phyloP scores from a whole-genome alignment of 2,797 vertebrate genomes.

The Malacoraja senta region DNA sequence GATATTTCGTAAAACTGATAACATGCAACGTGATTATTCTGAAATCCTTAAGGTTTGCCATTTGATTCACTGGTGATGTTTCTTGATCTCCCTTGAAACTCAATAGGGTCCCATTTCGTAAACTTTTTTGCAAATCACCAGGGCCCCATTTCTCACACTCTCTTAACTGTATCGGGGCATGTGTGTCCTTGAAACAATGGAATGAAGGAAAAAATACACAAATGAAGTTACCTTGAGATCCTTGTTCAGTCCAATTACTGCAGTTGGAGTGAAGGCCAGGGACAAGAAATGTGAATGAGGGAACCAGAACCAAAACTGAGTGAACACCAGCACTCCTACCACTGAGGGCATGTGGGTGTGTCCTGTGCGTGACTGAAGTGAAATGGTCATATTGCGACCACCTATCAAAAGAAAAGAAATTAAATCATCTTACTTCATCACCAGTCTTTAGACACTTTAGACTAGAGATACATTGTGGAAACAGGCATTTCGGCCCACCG shows the following conservation, averaged over 20 bases:
- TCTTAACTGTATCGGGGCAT: too few relatives aligned
- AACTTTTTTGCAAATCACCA: too few relatives aligned
- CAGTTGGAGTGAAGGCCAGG: conserved; percentile 88
- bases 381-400: conserved; percentile 93
- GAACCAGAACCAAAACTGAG: conserved; percentile 99
- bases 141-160: too few relatives aligned
- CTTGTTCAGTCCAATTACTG: conserved; percentile 96
- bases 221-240: conserved; percentile 82
- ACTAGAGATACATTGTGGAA: too few relatives aligned
- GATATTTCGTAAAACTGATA: too few relatives aligned
- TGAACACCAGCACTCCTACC: conserved; percentile 94
- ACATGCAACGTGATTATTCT: too few relatives aligned
- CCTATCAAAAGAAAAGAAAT: conserved; percentile 55
- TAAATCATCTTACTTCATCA: neutral
- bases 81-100: too few relatives aligned
- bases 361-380: conserved; percentile 91
- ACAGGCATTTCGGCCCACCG: too few relatives aligned
- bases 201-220: conserved; percentile 32
- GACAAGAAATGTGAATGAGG: conserved; percentile 94
- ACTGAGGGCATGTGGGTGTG: conserved; percentile 98
- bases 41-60: too few relatives aligned
- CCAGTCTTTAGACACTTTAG: neutral
- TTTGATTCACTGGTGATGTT: too few relatives aligned
- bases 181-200: neutral
- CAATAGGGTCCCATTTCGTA: too few relatives aligned